phyloP scores from a whole-genome alignment of 1,140 invertebrate species.

The Drosophila lini region DNA sequence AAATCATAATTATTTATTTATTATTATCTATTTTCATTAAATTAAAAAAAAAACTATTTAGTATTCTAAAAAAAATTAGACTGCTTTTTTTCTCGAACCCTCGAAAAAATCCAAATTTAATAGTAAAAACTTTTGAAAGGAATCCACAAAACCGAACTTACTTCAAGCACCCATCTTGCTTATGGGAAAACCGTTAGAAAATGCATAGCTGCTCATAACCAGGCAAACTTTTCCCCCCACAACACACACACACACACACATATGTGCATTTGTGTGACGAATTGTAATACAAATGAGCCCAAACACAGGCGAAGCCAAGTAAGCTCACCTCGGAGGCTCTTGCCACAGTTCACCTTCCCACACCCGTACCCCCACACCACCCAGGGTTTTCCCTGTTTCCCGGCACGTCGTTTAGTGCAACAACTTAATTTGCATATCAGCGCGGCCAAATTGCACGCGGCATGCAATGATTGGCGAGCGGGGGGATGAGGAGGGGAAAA shows the following conservation, averaged over 20 bases:
- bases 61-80: no score
- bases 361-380: not conserved
- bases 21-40: no score
- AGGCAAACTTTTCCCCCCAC: slow-evolving; percentile 46
- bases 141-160: not conserved
- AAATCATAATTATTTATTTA: no score
- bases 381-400: slow-evolving; percentile 66
- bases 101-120: not conserved
- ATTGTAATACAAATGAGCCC: slow-evolving; percentile 80
- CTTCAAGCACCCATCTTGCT: slow-evolving; percentile 19
- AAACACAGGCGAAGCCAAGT: slow-evolving; percentile 5
- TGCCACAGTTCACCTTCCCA: not conserved
- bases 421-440: slow-evolving; percentile 83
- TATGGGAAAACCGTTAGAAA: slow-evolving; percentile 5
- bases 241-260: slow-evolving; percentile 4
- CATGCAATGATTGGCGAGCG: slow-evolving; percentile 59
- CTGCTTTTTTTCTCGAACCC: no score
- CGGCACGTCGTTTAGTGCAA: slow-evolving; percentile 82
- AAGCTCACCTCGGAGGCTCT: slow-evolving; percentile 33
- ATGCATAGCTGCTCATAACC: slow-evolving; percentile 49
- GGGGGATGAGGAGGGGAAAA: not conserved
- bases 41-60: no score
- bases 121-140: slow-evolving; percentile 5
- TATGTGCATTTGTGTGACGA: slow-evolving; percentile 57
- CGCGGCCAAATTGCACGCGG: slow-evolving; percentile 78